These are phyloP conservation scores for Scaptomyza flava DNA, from an alignment of 2,888 invertebrate genomes.

Conservation along the genomic window DNA sequence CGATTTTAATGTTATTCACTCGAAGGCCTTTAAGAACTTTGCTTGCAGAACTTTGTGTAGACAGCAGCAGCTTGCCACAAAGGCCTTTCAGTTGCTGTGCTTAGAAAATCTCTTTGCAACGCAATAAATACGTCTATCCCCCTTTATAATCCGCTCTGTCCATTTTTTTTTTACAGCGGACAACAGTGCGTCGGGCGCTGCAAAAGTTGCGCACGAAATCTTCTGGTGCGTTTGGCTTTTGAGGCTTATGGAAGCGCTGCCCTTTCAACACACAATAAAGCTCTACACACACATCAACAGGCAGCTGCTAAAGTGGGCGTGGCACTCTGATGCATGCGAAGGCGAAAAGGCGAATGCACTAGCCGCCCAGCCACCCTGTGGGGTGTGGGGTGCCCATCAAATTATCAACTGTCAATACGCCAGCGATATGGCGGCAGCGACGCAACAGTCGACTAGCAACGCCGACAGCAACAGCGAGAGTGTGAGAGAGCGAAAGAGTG, in stretches of 20 bases:
- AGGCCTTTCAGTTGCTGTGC: neutral
- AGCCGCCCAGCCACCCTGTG: slow-evolving; percentile 29
- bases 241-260: slow-evolving; percentile 48
- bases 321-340: slow-evolving; percentile 42
- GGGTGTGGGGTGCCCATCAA: slow-evolving; percentile 70
- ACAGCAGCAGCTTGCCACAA: neutral
- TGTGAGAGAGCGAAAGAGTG: slow-evolving; percentile 22
- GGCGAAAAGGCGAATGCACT: slow-evolving; percentile 1
- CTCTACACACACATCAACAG: slow-evolving; percentile 62
- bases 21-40: neutral
- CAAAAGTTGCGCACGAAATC: slow-evolving; percentile 57
- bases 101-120: slow-evolving; percentile 5
- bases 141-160: slow-evolving; percentile 14
- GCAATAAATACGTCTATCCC: neutral
- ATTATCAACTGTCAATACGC: slow-evolving; percentile 77
- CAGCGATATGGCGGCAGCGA: slow-evolving; percentile 43
- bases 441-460: slow-evolving; percentile 23
- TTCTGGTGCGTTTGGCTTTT: slow-evolving; percentile 65
- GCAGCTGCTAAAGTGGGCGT: slow-evolving; percentile 58
- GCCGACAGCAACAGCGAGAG: slow-evolving; percentile 2
- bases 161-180: slow-evolving; percentile 48
- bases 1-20: neutral
- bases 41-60: neutral
- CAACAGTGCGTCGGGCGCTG: slow-evolving; percentile 60
- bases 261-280: slow-evolving; percentile 46